These are phyloP conservation scores for Suncus etruscus DNA, from an alignment of 2,113 vertebrate species.

Conservation along the genomic window DNA sequence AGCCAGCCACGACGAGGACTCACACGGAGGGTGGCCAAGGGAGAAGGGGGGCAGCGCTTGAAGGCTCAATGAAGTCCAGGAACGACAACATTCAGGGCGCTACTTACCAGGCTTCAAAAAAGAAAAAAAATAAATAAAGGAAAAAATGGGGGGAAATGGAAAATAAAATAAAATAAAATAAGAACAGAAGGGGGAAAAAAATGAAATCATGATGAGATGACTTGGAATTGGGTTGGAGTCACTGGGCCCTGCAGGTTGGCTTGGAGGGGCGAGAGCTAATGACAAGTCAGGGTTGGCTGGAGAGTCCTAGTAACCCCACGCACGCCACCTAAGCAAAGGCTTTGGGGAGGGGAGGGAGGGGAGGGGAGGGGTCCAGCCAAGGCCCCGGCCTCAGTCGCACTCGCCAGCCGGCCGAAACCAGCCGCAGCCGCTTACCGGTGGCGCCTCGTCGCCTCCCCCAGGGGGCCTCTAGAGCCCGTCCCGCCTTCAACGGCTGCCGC, in stretches of 20 bases:
- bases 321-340: not conserved
- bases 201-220: not conserved
- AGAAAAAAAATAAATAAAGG: not conserved
- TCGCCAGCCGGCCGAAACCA: slow-evolving; percentile 15
- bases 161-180: too few species aligned
- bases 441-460: slow-evolving; percentile 59
- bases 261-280: not conserved
- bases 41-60: slow-evolving; percentile 33
- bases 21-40: not conserved
- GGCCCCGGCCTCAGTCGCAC: slow-evolving; percentile 57
- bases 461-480: slow-evolving; percentile 26
- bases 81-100: slow-evolving; percentile 45
- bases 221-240: not conserved
- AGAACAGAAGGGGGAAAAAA: too few species aligned
- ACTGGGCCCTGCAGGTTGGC: slow-evolving; percentile 5
- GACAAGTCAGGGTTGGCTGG: too few species aligned
- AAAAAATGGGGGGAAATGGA: not conserved
- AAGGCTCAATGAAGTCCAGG: not conserved
- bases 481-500: slow-evolving; percentile 57
- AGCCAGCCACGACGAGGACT: not conserved
- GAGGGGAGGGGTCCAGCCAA: not conserved
- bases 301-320: not conserved
- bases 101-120: slow-evolving; percentile 39
- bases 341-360: not conserved
- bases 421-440: slow-evolving; percentile 75